phyloP scores from a whole-genome alignment of 2,797 vertebrate genomes.

The Microchirus variegatus region DNA sequence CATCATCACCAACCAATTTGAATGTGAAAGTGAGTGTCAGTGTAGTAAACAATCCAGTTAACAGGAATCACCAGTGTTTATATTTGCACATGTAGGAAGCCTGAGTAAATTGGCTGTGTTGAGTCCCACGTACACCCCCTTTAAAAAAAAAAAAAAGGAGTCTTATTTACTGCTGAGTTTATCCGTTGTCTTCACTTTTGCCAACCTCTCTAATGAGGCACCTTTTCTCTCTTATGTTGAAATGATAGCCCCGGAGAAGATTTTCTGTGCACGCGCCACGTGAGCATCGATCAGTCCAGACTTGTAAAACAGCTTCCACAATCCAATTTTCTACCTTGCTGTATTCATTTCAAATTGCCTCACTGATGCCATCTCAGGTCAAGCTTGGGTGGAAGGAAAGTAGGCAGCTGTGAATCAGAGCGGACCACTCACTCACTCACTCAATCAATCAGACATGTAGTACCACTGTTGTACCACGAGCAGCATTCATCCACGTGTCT shows the following conservation, averaged over 20 bases:
- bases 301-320: slow-evolving; percentile 67
- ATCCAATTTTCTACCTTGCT: slow-evolving; percentile 54
- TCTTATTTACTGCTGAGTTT: slow-evolving; percentile 44
- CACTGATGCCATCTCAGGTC: slow-evolving; percentile 48
- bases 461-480: no score
- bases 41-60: slow-evolving; percentile 34
- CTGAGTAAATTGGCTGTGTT: no score
- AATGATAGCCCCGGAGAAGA: slow-evolving; percentile 71
- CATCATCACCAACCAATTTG: no score
- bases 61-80: no score
- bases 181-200: slow-evolving; percentile 33
- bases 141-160: no score
- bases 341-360: slow-evolving; percentile 50
- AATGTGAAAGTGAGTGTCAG: slow-evolving; percentile 1
- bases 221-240: slow-evolving; percentile 58
- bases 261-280: slow-evolving; percentile 48
- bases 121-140: no score
- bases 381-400: slow-evolving; percentile 23
- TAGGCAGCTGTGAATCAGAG: slow-evolving; percentile 27
- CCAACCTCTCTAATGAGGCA: slow-evolving; percentile 54
- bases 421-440: slow-evolving; percentile 1
- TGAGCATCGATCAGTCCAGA: slow-evolving; percentile 68
- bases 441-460: neutral
- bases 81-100: no score
- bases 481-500: no score